These are phyloP conservation scores for Catharus ustulatus DNA, from an alignment of 2,797 vertebrate species.

Conservation along the genomic window DNA sequence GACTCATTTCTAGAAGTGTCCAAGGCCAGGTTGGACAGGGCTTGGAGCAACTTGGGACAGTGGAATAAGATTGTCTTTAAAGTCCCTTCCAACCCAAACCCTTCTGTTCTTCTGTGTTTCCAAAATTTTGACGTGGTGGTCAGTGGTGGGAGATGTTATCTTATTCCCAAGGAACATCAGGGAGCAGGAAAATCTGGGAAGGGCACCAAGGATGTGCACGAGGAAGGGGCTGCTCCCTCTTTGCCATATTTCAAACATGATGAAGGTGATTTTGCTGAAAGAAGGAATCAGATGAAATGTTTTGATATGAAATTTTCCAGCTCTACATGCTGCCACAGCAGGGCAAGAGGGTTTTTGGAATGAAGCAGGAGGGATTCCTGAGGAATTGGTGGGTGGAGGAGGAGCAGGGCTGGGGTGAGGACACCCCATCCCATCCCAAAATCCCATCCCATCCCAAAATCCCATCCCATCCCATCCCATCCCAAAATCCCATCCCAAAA, in stretches of 20 bases:
- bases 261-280: neutral
- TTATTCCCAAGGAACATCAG: neutral
- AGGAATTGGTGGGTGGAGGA: neutral
- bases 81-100: neutral
- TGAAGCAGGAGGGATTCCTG: neutral
- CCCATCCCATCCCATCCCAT: neutral
- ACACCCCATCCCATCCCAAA: neutral
- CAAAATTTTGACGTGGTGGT: neutral
- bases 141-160: neutral
- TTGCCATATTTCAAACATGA: neutral
- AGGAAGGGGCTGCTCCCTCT: neutral
- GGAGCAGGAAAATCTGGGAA: neutral
- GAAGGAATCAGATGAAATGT: neutral
- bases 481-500: neutral
- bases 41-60: neutral
- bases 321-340: neutral
- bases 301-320: neutral
- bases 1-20: neutral
- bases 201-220: neutral
- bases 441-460: neutral
- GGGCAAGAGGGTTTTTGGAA: neutral
- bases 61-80: neutral
- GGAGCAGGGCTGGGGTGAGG: accelerated
- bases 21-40: neutral
- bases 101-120: neutral